Conservation (phyloP, 2,797 vertebrate species). For the Somateria mollissima region DNA sequence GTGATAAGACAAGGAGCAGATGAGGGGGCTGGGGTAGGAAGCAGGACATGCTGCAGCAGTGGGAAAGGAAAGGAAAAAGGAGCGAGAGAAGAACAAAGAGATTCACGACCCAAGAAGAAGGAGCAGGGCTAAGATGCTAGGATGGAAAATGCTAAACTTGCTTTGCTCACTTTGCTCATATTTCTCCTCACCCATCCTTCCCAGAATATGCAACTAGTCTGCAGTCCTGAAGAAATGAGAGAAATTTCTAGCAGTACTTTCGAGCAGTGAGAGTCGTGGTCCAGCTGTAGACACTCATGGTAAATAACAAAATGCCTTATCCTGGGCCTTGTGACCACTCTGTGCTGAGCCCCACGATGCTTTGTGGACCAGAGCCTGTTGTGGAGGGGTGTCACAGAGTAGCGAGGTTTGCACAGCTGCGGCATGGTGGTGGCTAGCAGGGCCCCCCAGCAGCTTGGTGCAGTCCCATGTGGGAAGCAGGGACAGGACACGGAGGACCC, state of each 20-base stretch:
- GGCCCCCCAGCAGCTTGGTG: background rate
- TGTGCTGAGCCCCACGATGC: accelerated
- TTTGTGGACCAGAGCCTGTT: background rate
- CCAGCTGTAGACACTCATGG: background rate
- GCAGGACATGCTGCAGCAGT: background rate
- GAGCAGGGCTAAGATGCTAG: background rate
- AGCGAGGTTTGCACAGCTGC: accelerated
- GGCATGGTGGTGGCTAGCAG: accelerated
- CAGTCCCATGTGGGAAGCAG: background rate
- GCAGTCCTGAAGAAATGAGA: background rate
- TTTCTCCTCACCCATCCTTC: background rate
- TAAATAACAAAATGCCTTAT: background rate
- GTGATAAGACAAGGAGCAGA: background rate
- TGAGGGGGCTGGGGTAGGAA: background rate
- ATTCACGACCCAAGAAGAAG: background rate
- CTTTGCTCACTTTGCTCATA: background rate
- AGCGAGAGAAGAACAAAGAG: background rate
- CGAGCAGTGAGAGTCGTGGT: background rate
- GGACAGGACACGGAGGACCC: accelerated
- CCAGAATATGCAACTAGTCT: background rate
- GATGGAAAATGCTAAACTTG: background rate
- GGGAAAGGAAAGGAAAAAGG: background rate
- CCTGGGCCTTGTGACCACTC: background rate
- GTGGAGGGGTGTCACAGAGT: accelerated
- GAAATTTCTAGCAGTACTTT: background rate